phyloP scores from a whole-genome alignment of 2,797 vertebrate species.

The Bradypus variegatus region DNA sequence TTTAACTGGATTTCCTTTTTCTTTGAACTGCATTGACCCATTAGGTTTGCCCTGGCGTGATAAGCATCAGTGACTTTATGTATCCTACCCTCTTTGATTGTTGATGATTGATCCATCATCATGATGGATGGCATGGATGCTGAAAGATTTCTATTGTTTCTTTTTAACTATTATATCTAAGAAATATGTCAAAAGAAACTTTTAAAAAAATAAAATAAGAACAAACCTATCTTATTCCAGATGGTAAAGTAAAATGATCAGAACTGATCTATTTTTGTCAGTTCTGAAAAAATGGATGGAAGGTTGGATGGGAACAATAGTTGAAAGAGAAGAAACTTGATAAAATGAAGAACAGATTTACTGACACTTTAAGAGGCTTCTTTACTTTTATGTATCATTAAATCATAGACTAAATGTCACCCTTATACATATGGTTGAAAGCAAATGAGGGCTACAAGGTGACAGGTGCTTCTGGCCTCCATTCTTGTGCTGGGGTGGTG shows the following conservation, averaged over 20 bases:
- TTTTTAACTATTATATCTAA: not conserved
- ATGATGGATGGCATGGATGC: not conserved
- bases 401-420: constrained; percentile 17
- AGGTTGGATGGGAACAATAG: not conserved
- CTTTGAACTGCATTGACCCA: not conserved
- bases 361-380: not conserved
- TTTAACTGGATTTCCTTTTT: not conserved
- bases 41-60: not conserved
- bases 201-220: not conserved
- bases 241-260: constrained; percentile 14
- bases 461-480: not conserved
- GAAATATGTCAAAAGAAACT: not conserved
- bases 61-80: not conserved
- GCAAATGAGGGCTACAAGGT: not conserved
- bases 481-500: not conserved
- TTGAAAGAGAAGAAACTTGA: constrained; percentile 22
- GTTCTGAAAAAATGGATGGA: not conserved
- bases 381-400: constrained; percentile 11
- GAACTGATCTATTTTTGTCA: constrained; percentile 9
- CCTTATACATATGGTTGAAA: constrained; percentile 29
- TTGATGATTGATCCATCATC: not conserved
- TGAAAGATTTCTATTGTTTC: not conserved
- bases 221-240: not conserved
- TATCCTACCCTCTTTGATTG: not conserved
- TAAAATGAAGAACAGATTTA: not conserved